Base-by-base conservation (phyloP, 2,113 vertebrate genomes). In the Eubucco bourcierii region DNA sequence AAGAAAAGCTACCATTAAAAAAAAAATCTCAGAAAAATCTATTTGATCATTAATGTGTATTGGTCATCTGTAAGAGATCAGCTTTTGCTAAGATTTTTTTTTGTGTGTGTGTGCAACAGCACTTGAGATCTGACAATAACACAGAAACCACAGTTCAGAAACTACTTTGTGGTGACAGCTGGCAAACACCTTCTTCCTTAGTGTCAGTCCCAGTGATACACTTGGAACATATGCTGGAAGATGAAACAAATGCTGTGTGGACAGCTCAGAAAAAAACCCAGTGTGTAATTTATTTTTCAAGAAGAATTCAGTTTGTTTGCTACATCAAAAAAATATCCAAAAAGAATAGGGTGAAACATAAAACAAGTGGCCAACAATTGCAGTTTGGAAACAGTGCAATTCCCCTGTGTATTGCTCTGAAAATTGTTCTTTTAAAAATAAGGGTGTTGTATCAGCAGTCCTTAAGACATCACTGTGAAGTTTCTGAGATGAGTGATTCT, bases 241-340 rank as follows among this genome's bases (percentile, higher is more conserved):
- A 95, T 64, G 59, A 87, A 94, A 88, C 60, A 84, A 87, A 80
- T 19, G 73, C 28, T 83, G 31, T 58, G 82, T 44, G 31, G 82
- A 87, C 74, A 92, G 92, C 68, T 77, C 33, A 56, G 75, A 92
- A 87, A 80, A n/a, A n/a, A n/a, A n/a, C 80, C 78, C 60, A 85
- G 64, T 73, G 61, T 73, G 72, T 64, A 73, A 92, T 77, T 95
- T 84, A 80, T 94, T 93, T 93, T 86, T 70, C 84, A 95, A 90
- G 75, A 96, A 59, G 71, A 93, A 82, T 93, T 89, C 31, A 84
- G 73, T 84, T 93, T 94, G 75, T 89, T 94, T 92, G 33, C 72
- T 89, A 77, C 87, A 90, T 90, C 72, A 93, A 92, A 95, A 95
- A 89, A 89, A 77, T 6, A 29, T 10, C 66, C 41, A 64, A 72